Percentiles rank a stretch among this genome's conserved stretches.
Evolutionary conservation across 2,797 vertebrate genomes (phyloP).

Genomic region (Monodelphis domestica): DNA sequence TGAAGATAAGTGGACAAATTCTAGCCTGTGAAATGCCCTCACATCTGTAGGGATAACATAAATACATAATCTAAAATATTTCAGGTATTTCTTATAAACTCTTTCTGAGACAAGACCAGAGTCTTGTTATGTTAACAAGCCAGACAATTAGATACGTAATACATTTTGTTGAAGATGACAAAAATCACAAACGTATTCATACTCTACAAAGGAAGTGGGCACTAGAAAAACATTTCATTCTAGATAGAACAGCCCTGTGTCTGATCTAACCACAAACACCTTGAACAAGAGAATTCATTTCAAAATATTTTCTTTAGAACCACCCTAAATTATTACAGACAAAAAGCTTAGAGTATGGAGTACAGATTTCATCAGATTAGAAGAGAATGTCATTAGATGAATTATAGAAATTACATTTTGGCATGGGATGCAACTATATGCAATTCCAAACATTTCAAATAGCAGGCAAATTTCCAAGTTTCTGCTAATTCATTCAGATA

Average conservation of each 20-base stretch:
- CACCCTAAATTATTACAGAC: not conserved
- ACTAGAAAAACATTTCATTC: constrained; percentile 17
- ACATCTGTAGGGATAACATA: not conserved
- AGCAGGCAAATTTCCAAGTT: constrained; percentile 58
- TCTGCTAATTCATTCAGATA: constrained; percentile 44
- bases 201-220: constrained; percentile 32
- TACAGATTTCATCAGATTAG: constrained; percentile 50
- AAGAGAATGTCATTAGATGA: constrained; percentile 56
- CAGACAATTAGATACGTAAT: not conserved
- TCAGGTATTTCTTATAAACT: not conserved
- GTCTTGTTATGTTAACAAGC: not conserved
- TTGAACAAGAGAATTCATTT: constrained; percentile 51
- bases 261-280: constrained; percentile 12
- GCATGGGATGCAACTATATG: not conserved
- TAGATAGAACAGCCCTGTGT: constrained; percentile 1
- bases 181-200: constrained; percentile 40
- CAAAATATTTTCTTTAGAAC: constrained; percentile 65
- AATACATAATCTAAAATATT: not conserved
- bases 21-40: not conserved
- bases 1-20: not conserved
- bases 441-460: not conserved
- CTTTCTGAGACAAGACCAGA: not conserved
- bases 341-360: constrained; percentile 13
- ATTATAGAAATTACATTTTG: constrained; percentile 60
- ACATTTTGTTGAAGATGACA: constrained; percentile 10